These are phyloP conservation scores for Luehdorfia chinensis DNA, from an alignment of 1,140 invertebrate genomes.

Conservation along the genomic window DNA sequence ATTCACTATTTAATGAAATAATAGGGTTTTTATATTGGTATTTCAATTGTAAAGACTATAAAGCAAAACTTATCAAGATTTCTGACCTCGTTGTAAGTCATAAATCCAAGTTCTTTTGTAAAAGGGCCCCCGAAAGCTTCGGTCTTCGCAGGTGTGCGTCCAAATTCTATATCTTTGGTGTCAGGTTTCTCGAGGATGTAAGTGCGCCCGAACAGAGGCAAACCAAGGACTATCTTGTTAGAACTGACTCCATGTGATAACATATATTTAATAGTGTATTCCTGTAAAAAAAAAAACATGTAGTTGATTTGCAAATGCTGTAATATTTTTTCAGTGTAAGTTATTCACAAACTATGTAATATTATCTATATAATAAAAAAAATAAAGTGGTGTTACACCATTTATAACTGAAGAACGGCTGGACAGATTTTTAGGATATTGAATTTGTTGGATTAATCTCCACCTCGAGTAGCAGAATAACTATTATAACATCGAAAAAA, in stretches of 20 bases:
- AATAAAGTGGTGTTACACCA: neutral
- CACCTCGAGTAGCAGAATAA: too few species aligned
- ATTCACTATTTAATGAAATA: too few species aligned
- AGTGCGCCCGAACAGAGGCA: conserved; percentile 11
- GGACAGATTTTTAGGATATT: too few species aligned
- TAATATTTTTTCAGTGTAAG: too few species aligned
- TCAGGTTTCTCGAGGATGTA: conserved; percentile 10
- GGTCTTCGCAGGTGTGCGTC: conserved; percentile 65
- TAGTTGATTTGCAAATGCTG: too few species aligned
- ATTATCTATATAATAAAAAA: neutral
- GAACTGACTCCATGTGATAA: conserved; percentile 65
- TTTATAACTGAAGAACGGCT: too few species aligned
- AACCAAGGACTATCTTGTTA: conserved; percentile 7
- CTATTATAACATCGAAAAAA: too few species aligned
- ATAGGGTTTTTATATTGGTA: too few species aligned
- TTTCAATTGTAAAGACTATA: too few species aligned
- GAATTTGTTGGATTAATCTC: too few species aligned
- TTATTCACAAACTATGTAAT: too few species aligned
- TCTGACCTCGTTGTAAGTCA: conserved; percentile 95
- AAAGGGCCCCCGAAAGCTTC: conserved; percentile 85
- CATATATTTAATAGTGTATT: conserved; percentile 17
- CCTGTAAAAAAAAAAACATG: conserved; percentile 6
- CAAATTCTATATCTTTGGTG: conserved; percentile 33
- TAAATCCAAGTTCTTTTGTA: conserved; percentile 88
- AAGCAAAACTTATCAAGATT: too few species aligned